These are phyloP conservation scores for Oostethus manadensis DNA, from an alignment of 2,113 vertebrate species.

Conservation along the genomic window DNA sequence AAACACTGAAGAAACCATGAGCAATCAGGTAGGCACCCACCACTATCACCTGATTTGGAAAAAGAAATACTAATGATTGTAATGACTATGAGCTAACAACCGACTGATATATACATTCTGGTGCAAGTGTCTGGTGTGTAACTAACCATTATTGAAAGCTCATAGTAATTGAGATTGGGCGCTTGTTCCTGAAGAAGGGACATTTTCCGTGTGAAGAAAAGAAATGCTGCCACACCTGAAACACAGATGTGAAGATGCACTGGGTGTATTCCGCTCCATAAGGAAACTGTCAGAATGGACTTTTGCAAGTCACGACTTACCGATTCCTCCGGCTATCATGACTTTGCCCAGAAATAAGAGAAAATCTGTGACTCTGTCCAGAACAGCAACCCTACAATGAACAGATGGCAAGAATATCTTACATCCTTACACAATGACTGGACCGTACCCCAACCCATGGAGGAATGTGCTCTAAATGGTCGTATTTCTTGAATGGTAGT, in stretches of 20 bases:
- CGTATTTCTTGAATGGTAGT: no score
- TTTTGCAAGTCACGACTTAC: conserved; percentile 64
- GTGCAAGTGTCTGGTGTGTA: neutral
- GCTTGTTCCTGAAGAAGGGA: conserved; percentile 74
- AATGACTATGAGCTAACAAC: no score
- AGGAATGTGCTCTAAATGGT: no score
- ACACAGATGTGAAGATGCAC: conserved; percentile 5
- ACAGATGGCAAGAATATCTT: neutral
- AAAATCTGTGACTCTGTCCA: conserved; percentile 89
- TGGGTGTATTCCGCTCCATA: neutral
- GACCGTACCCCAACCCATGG: neutral
- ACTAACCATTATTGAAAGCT: conserved; percentile 85
- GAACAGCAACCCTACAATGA: conserved; percentile 79
- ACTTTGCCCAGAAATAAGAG: conserved; percentile 86
- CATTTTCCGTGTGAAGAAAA: conserved; percentile 82
- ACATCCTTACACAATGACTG: neutral
- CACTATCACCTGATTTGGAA: conserved; percentile 74
- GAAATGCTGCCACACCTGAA: conserved; percentile 80
- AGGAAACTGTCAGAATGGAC: neutral
- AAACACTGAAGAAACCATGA: conserved; percentile 91
- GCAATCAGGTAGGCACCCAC: conserved; percentile 85
- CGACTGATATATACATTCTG: no score
- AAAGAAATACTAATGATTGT: neutral
- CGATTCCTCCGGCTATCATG: conserved; percentile 81
- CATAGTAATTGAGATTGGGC: conserved; percentile 83